Evolutionary conservation across 1,140 invertebrate genomes (phyloP), one percentile per base, ranked within the genome.

Genomic region (Mya arenaria): DNA sequence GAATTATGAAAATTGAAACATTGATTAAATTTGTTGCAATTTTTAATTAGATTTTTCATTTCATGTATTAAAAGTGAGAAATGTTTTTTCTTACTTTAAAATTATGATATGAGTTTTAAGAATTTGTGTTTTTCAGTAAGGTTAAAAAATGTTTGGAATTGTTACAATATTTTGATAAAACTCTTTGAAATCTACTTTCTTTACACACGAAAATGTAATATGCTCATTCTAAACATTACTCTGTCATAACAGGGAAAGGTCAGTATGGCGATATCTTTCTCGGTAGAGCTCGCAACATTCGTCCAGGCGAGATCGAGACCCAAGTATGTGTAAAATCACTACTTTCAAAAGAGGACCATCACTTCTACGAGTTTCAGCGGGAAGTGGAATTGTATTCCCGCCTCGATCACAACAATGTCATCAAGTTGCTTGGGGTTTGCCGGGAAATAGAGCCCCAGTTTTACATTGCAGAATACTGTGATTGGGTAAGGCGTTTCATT

Each of bases 241-340:
- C 1, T 5, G 30, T 62, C 3, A 19, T 32, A 23, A 15, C 78
- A 94, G 97, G 97, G 37, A 96, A 97, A 39, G 97, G 97, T 10
- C 96, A 97, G 87, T 98, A 97, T 89, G 97, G 98, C 0, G 97
- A 98, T 89, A 95, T 98, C 0, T 96, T 96, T 88, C 93, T 98
- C 6, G 96, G 96, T 0, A 96, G 95, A 90, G 94, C 94, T 8
- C 90, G 92, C 82, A 90, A 89, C 19, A 88, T 94, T 6, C 69
- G 89, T 23, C 90, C 92, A n/a, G 88, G 85, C 36, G 92, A 93
- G 74, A 88, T 84, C 15, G 92, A 92, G 88, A 93, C 91, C 82
- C 94, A 96, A 23, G 94, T 94, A 15, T 94, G 97, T 94, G 95
- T 96, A 0, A 97, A 97, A 90, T 95, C 95, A 37, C 89, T 97